These are phyloP conservation scores for Haliclona indistincta DNA, from an alignment of 37 sponge, comb jelly and placozoan genomes.

Conservation along the genomic window DNA sequence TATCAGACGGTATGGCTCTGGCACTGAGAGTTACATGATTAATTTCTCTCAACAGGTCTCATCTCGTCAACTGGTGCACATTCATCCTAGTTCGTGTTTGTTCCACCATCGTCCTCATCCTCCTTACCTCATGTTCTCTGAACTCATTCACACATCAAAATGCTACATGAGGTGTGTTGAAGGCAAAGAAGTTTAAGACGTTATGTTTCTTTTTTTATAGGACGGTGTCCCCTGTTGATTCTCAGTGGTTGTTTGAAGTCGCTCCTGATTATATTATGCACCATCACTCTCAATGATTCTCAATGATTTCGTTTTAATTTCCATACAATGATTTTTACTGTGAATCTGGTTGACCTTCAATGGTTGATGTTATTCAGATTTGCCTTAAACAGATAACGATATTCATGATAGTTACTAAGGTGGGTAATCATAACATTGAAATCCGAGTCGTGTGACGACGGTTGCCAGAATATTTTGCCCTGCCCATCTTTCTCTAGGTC, in stretches of 20 bases:
- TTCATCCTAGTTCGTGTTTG: conserved; percentile 87
- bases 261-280: conserved; percentile 40
- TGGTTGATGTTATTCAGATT: too few species aligned
- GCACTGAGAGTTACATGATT: neutral
- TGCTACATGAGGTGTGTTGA: conserved; percentile 84
- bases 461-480: too few species aligned
- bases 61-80: conserved; percentile 70
- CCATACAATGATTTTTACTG: too few species aligned
- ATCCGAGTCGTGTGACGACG: too few species aligned
- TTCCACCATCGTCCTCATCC: conserved; percentile 76
- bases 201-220: neutral
- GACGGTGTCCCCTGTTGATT: conserved; percentile 26
- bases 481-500: too few species aligned
- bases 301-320: too few species aligned
- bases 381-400: too few species aligned
- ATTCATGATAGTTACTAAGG: too few species aligned
- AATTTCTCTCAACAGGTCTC: conserved; percentile 33
- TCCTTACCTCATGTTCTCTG: conserved; percentile 69
- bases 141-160: conserved; percentile 81
- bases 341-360: too few species aligned
- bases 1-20: conserved; percentile 78
- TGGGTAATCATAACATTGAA: too few species aligned
- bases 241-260: conserved; percentile 26
- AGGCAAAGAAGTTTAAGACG: neutral
- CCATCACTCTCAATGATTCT: too few species aligned